phyloP scores from a whole-genome alignment of 1,140 invertebrate genomes.

The Apocrypta bakeri region DNA sequence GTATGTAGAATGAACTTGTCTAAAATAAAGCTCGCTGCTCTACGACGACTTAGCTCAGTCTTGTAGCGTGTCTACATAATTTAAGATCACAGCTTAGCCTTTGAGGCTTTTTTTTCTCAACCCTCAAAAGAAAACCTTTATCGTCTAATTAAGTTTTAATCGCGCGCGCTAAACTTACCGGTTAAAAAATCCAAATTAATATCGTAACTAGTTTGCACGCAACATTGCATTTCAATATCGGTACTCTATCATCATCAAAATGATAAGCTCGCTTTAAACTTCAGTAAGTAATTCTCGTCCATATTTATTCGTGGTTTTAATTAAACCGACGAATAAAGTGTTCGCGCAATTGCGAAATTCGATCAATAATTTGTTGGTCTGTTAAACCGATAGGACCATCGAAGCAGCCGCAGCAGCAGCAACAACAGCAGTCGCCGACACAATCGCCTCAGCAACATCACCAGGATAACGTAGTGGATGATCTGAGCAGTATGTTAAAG shows the following conservation, averaged over 20 bases:
- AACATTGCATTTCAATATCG: too few species aligned
- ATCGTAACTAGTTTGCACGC: too few species aligned
- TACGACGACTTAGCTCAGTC: not conserved
- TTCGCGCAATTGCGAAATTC: too few species aligned
- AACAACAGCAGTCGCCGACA: not conserved
- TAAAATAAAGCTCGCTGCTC: not conserved
- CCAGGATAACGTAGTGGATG: slow-evolving; percentile 21
- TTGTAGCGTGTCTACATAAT: not conserved
- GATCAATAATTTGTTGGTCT: too few species aligned
- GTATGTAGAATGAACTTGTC: not conserved
- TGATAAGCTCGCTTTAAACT: too few species aligned
- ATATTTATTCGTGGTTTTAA: too few species aligned
- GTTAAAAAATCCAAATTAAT: too few species aligned
- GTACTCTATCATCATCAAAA: too few species aligned
- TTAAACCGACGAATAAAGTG: too few species aligned
- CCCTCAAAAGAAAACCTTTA: not conserved
- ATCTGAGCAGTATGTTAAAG: slow-evolving; percentile 41
- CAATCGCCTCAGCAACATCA: slow-evolving; percentile 34
- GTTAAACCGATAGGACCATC: not conserved
- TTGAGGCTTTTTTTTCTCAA: not conserved
- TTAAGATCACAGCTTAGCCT: not conserved
- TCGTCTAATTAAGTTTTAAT: not conserved
- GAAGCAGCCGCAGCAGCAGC: slow-evolving; percentile 6
- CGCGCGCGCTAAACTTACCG: too few species aligned
- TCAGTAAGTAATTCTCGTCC: too few species aligned